A percentile compares a stretch with the other conserved stretches of the same genome.
Conservation (phyloP, 2,888 invertebrate genomes). For the Lithophane leautieri region DNA sequence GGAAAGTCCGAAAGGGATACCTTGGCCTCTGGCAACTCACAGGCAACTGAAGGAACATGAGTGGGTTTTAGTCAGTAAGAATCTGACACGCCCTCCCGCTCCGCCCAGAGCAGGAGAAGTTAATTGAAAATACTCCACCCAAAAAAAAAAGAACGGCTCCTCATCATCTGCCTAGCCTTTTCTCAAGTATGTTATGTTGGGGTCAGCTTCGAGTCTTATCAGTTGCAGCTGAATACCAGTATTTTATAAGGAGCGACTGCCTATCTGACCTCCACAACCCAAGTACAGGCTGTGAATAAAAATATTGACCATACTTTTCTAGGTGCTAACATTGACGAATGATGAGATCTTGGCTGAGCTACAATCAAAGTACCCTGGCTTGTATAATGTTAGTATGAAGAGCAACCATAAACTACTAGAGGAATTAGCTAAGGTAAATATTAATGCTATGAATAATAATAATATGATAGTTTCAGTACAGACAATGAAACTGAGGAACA, state of each 20-base stretch:
- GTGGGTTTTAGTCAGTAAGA: too few species aligned
- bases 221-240: neutral
- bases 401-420: conserved; percentile 68
- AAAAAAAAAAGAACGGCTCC: neutral
- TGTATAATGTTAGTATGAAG: conserved; percentile 71
- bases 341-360: conserved; percentile 73
- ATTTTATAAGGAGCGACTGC: neutral
- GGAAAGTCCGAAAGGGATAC: too few species aligned
- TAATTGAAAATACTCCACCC: too few species aligned
- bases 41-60: too few species aligned
- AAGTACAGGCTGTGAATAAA: neutral
- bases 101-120: too few species aligned
- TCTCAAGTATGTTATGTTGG: neutral
- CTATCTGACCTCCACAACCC: neutral
- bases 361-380: conserved; percentile 73
- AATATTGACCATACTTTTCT: conserved; percentile 7
- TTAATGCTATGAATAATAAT: neutral
- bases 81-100: too few species aligned
- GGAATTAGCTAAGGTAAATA: conserved; percentile 69
- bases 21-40: too few species aligned
- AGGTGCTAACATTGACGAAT: conserved; percentile 67
- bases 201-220: neutral
- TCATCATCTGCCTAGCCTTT: neutral
- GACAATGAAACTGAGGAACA: neutral
- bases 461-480: neutral